Evolutionary conservation across 2,113 vertebrate genomes (phyloP).

Genomic region (Turnix velox): DNA sequence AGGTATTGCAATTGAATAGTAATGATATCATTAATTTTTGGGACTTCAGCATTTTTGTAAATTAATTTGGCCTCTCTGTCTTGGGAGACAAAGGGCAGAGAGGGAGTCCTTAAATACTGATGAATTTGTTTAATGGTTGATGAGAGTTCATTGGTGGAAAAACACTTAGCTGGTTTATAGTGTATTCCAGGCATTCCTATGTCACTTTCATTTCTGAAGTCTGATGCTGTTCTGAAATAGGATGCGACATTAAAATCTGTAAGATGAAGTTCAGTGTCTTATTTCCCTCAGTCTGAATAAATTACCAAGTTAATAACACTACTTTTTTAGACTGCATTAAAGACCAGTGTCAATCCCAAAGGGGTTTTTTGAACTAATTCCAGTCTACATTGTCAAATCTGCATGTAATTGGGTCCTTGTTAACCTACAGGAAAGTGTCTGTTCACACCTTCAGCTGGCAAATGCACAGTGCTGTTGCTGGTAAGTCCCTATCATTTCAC

Average conservation of each 20-base stretch:
- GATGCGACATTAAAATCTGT: constrained; percentile 27
- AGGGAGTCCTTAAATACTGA: constrained; percentile 46
- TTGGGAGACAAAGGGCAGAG: constrained; percentile 46
- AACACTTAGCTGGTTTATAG: constrained; percentile 32
- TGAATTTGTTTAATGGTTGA: constrained; percentile 35
- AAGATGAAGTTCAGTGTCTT: constrained; percentile 31
- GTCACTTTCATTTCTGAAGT: constrained; percentile 25
- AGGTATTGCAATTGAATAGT: constrained; percentile 23
- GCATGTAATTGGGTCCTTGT: neutral
- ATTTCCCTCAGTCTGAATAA: constrained; percentile 24
- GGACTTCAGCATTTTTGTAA: constrained; percentile 52
- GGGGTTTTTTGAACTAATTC: neutral
- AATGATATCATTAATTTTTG: constrained; percentile 61
- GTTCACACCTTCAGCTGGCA: neutral
- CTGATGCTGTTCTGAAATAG: constrained; percentile 6
- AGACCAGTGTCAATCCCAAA: neutral
- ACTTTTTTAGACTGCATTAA: neutral
- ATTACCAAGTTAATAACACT: constrained; percentile 6
- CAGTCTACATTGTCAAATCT: neutral
- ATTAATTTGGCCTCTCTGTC: constrained; percentile 52
- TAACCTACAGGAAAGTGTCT: neutral
- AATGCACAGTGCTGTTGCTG: neutral
- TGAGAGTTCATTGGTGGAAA: constrained; percentile 15
- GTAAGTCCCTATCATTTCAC: neutral
- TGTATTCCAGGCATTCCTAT: neutral